These are phyloP conservation scores for Poliocrania exsul DNA, from an alignment of 2,797 vertebrate genomes.

Conservation along the genomic window DNA sequence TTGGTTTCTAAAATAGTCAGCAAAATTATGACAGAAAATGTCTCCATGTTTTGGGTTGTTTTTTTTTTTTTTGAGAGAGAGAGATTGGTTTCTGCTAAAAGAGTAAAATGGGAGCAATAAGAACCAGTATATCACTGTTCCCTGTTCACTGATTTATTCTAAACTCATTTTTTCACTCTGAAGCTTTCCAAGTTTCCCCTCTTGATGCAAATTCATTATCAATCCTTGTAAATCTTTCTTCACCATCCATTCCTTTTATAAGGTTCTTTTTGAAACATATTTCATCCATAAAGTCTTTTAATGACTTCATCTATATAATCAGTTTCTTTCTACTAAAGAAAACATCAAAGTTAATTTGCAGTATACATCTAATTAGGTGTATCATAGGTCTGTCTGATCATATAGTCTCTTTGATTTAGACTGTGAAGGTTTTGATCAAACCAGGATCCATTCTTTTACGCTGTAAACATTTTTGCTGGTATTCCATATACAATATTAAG, in stretches of 20 bases:
- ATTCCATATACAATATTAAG: neutral
- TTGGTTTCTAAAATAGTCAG: neutral
- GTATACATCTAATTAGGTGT: neutral
- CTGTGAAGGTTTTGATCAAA: constrained; percentile 32
- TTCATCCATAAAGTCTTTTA: constrained; percentile 8
- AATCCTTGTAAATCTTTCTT: neutral
- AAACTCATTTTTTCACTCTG: neutral
- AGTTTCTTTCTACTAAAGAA: constrained; percentile 32
- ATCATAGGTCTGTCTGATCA: constrained; percentile 40
- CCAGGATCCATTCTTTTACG: neutral
- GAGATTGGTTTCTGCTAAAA: neutral
- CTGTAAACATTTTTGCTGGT: neutral
- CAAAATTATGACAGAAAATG: neutral
- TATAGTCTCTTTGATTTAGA: constrained; percentile 42
- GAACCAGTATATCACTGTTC: neutral
- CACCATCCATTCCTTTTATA: neutral
- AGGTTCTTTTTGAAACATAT: constrained; percentile 8
- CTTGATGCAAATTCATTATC: neutral
- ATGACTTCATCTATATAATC: neutral
- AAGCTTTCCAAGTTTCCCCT: neutral
- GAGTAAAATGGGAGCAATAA: neutral
- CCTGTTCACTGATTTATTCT: neutral
- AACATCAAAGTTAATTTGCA: constrained; percentile 38
- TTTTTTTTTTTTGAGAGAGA: neutral
- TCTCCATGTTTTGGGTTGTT: neutral